Evolutionary conservation across 2,888 invertebrate genomes (phyloP), one percentile per base, ranked within the genome.

Genomic region (Pseudoips prasinana): DNA sequence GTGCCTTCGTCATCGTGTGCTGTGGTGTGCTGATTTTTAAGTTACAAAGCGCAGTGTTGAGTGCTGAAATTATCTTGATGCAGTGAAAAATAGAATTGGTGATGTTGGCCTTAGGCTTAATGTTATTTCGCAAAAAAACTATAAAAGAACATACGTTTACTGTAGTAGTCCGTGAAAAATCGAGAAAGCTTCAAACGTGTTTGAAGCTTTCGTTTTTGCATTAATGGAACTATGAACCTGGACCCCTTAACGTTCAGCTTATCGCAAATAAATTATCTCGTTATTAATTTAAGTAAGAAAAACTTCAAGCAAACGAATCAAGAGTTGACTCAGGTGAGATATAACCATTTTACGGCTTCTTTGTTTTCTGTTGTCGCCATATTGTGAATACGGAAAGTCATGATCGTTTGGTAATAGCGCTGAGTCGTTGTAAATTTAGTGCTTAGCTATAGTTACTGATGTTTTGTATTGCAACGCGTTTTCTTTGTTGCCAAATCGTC

Each of bases 201-300:
- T 96, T 96, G 96, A 96, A 96, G 96, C 95, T 96, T 96, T 96
- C 95, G 94, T 92, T 92, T 93, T 92, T 92, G 94, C 91, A 91
- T 94, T 93, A 92, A 93, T 93, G 96, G 95, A 96, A 96, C 95
- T 96, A 97, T 97, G 97, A 96, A 96, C 95, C 96, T 97, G 94
- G 98, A 98, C 94, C 95, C 97, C 93, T 94, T 97, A 93, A 96
- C 96, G 92, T 95, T 97, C 94, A 96, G 97, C 93, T 94, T 98
- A 94, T 96, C 96, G 93, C 97, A 98, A 94, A 98, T 98, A 92
- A 95, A 95, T 94, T 95, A 95, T 94, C 95, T 97, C 91, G 96
- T 98, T 92, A 93, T 94, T 90, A 96, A 95, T 92, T 93, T 98
- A 91, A 96, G 92, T 87, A 98, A 97, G 93, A 97, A 96, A 92